Evolutionary conservation across 2,888 invertebrate genomes (phyloP).

Genomic region (Callinectes sapidus): DNA sequence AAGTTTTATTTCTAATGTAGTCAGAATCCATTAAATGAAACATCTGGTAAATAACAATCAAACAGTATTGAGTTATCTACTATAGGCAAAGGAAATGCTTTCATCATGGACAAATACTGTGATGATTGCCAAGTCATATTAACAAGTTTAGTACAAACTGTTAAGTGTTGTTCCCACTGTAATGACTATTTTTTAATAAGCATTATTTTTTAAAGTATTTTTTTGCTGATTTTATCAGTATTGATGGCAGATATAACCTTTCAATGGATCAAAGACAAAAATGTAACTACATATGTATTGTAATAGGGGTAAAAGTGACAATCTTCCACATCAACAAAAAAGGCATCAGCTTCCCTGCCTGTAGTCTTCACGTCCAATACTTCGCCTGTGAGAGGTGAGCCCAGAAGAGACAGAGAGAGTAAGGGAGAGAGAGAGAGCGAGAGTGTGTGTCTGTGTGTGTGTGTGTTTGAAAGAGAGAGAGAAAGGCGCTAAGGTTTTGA

Average conservation of each 20-base stretch:
- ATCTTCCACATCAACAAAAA: constrained; percentile 3
- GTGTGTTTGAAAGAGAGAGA: not conserved
- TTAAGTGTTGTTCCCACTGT: not conserved
- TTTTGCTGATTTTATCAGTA: not conserved
- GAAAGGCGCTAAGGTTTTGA: not conserved
- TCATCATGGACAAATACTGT: not conserved
- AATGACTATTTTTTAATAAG: not conserved
- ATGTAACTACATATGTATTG: not conserved
- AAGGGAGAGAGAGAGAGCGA: constrained; percentile 17
- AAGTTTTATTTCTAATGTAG: not conserved
- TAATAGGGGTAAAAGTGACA: not conserved
- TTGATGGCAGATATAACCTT: not conserved
- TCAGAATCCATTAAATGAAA: not conserved
- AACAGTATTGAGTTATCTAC: not conserved
- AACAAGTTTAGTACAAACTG: constrained; percentile 26
- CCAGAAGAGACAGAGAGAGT: constrained; percentile 32
- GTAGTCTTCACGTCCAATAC: constrained; percentile 37
- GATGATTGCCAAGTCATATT: not conserved
- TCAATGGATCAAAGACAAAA: not conserved
- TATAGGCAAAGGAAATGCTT: not conserved
- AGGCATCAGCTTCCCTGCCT: constrained; percentile 36
- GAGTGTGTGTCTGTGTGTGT: too few relatives aligned
- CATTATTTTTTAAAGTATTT: not conserved
- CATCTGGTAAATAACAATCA: not conserved
- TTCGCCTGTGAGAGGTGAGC: constrained; percentile 33